A percentile compares a stretch with the other conserved stretches of the same genome.
Evolutionary conservation across 2,113 vertebrate species (phyloP).

Genomic region (Serinus canaria): DNA sequence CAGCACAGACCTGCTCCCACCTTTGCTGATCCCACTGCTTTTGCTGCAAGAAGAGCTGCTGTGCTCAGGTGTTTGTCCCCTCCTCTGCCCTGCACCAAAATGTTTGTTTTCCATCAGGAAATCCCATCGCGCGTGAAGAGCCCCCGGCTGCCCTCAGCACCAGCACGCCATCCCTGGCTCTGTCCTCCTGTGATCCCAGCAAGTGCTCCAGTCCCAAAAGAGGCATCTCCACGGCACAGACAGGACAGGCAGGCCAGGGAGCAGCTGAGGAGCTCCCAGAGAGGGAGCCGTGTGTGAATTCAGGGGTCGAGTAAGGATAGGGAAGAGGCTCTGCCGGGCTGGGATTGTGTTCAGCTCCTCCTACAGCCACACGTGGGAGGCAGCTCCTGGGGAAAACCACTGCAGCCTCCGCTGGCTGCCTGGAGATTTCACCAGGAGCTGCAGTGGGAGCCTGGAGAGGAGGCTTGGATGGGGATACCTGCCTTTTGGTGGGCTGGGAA

Average conservation of each 20-base stretch:
- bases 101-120: not conserved
- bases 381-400: not conserved
- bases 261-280: not conserved
- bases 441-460: not conserved
- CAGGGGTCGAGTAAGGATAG: not conserved
- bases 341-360: not conserved
- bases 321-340: not conserved
- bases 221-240: not conserved
- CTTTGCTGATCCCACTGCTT: not conserved
- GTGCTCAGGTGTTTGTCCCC: not conserved
- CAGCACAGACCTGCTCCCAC: not conserved
- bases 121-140: fast-evolving
- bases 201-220: fast-evolving
- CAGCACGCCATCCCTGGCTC: fast-evolving
- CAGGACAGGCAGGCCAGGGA: not conserved
- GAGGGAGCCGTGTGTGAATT: not conserved
- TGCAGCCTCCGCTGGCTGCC: not conserved
- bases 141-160: not conserved
- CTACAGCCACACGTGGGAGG: not conserved
- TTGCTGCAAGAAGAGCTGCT: not conserved
- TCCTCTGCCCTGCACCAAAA: not conserved
- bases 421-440: not conserved
- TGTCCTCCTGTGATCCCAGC: not conserved
- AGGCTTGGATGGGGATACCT: not conserved
- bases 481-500: not conserved